Conservation (phyloP, 2,888 invertebrate genomes). For the Trachelus iudaicus region DNA sequence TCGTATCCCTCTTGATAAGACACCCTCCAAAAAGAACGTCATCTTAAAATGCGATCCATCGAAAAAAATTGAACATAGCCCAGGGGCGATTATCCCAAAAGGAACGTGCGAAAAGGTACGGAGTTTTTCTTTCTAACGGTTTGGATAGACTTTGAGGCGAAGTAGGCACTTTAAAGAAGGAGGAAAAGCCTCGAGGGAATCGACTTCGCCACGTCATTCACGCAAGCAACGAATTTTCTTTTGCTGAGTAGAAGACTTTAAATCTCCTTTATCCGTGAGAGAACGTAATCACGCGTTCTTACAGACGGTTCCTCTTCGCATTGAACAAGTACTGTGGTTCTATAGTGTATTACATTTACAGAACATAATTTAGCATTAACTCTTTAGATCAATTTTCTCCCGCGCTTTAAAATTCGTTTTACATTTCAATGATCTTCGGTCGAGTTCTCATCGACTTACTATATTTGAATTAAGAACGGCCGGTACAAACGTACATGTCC, state of each 20-base stretch:
- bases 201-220: background rate
- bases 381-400: background rate
- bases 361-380: background rate
- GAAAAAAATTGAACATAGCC: background rate
- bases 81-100: background rate
- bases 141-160: background rate
- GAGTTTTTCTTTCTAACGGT: background rate
- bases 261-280: background rate
- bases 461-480: background rate
- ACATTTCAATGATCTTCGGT: background rate
- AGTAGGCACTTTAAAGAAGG: background rate
- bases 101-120: background rate
- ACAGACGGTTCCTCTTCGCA: background rate
- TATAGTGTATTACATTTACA: background rate
- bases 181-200: background rate
- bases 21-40: background rate
- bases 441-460: background rate
- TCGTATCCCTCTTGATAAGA: background rate
- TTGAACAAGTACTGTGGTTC: background rate
- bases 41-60: background rate
- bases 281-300: background rate
- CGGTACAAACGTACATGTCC: background rate
- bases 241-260: background rate
- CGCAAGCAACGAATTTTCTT: background rate
- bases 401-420: background rate